A percentile compares a stretch with the other conserved stretches of the same genome.
Evolutionary conservation across 92 coral and sea anemone species (phyloP).

Genomic region (Desmophyllum pertusum): DNA sequence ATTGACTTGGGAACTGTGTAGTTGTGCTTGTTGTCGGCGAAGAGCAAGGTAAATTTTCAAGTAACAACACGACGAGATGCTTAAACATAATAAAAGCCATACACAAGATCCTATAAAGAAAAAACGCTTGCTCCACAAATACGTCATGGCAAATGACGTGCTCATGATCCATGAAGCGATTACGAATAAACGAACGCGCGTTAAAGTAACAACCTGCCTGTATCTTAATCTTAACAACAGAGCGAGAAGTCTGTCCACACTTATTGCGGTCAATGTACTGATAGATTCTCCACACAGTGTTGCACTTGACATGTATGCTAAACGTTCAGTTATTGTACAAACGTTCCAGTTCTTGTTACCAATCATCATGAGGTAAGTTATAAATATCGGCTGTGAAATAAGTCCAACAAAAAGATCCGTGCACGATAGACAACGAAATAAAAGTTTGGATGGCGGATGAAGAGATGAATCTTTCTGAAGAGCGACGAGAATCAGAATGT

Average conservation of each 20-base stretch:
- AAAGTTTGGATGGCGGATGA: conserved; percentile 3
- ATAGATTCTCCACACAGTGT: conserved; percentile 7
- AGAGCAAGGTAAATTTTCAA: background rate
- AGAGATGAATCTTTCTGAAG: conserved; percentile 5
- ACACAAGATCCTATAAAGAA: background rate
- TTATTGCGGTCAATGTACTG: conserved; percentile 18
- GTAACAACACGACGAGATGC: background rate
- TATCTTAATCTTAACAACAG: conserved; percentile 6
- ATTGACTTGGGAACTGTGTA: background rate
- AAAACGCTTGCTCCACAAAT: background rate
- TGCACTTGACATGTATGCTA: background rate
- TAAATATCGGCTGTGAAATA: conserved; percentile 1
- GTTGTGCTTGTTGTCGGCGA: conserved; percentile 6
- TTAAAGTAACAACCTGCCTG: conserved; percentile 17
- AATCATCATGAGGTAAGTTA: background rate
- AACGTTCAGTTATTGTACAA: background rate
- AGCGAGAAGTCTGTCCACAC: conserved; percentile 28
- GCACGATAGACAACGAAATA: conserved; percentile 6
- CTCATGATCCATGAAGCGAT: background rate
- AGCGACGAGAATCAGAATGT: conserved; percentile 3
- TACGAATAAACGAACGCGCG: conserved; percentile 8
- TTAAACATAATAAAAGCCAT: background rate
- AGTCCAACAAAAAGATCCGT: conserved; percentile 9
- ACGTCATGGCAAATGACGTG: background rate
- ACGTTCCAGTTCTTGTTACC: background rate